phyloP scores from a whole-genome alignment of 1,140 invertebrate genomes.

The Drosophila melanica region DNA sequence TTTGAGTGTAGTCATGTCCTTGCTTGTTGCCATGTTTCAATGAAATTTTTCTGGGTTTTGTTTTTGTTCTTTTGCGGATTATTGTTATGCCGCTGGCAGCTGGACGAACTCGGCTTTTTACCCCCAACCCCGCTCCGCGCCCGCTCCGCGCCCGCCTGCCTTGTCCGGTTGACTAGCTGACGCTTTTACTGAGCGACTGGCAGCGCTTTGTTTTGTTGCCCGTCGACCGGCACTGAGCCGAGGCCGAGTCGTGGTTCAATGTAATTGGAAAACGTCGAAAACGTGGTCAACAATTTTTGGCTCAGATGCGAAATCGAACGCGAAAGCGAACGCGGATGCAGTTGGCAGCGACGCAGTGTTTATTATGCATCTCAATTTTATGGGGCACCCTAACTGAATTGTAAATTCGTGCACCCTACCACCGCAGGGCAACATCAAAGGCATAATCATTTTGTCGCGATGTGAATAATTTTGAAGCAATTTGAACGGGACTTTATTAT shows the following conservation, averaged over 20 bases:
- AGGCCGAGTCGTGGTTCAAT: constrained; percentile 15
- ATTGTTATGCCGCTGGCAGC: constrained; percentile 37
- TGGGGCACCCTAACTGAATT: constrained; percentile 22
- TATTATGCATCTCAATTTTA: constrained; percentile 19
- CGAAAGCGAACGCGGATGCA: too few species aligned
- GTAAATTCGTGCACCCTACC: constrained; percentile 1
- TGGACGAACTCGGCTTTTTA: background rate
- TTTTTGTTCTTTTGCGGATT: constrained; percentile 18
- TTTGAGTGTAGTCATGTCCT: background rate
- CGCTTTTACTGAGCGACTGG: background rate
- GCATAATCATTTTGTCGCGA: too few species aligned
- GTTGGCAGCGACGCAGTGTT: constrained; percentile 1
- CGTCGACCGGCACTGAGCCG: too few species aligned
- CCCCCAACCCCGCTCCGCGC: too few species aligned
- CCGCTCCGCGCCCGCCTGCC: background rate
- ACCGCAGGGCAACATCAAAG: too few species aligned
- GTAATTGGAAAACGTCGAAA: constrained; percentile 41
- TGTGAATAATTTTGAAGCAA: too few species aligned
- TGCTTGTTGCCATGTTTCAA: background rate
- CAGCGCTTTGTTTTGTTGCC: too few species aligned
- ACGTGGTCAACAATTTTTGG: constrained; percentile 28
- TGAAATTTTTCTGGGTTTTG: background rate
- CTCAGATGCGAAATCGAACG: background rate
- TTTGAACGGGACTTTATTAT: too few species aligned
- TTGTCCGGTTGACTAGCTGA: constrained; percentile 17